Conservation (phyloP, 2,888 invertebrate species). For the Drosophila koepferae region DNA sequence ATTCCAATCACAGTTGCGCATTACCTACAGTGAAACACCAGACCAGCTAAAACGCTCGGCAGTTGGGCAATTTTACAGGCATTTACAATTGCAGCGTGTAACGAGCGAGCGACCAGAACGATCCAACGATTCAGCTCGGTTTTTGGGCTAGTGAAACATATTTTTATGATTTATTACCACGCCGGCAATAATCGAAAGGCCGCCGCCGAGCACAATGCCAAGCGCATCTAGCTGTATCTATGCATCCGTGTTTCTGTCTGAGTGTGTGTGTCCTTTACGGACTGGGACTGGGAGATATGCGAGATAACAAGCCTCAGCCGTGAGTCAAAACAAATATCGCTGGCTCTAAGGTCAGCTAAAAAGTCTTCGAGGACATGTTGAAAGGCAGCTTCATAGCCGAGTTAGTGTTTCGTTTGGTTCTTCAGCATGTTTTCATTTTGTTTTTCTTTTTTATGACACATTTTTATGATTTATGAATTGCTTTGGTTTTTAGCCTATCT, state of each 20-base stretch:
- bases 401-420: constrained; percentile 7
- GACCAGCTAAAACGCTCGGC: constrained; percentile 13
- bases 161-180: constrained; percentile 84
- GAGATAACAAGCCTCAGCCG: constrained; percentile 67
- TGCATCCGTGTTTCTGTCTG: neutral
- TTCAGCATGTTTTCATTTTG: constrained; percentile 55
- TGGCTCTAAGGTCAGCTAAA: constrained; percentile 41
- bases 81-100: constrained; percentile 77
- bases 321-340: constrained; percentile 77
- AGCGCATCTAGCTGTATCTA: constrained; percentile 5
- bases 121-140: constrained; percentile 52
- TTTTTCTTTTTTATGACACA: constrained; percentile 73
- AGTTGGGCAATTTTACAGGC: constrained; percentile 68
- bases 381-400: constrained; percentile 58
- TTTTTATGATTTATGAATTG: constrained; percentile 85
- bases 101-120: constrained; percentile 69
- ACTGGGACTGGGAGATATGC: constrained; percentile 22
- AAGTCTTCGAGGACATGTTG: constrained; percentile 74
- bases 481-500: constrained; percentile 69
- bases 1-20: constrained; percentile 19
- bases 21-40: constrained; percentile 49
- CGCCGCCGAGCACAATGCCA: constrained; percentile 55
- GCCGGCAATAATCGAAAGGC: constrained; percentile 79
- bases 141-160: constrained; percentile 70
- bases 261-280: constrained; percentile 43